These are phyloP conservation scores for Gadus chalcogrammus DNA, from an alignment of 2,113 vertebrate genomes.

Conservation along the genomic window DNA sequence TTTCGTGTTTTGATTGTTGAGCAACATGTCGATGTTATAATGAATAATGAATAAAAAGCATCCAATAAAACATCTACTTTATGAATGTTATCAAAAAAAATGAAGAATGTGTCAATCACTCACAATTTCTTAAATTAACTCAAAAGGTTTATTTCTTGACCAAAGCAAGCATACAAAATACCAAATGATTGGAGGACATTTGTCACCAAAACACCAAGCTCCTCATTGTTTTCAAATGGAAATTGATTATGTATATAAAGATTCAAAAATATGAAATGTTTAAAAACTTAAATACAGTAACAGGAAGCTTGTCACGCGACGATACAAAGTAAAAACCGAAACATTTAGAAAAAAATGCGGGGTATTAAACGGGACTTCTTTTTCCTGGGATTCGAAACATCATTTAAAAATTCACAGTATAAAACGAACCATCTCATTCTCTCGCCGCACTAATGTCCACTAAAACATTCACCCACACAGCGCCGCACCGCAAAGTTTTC, in stretches of 20 bases:
- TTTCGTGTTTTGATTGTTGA: neutral
- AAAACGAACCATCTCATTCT: too few species aligned
- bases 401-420: too few species aligned
- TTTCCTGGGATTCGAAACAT: too few species aligned
- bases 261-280: constrained; percentile 6
- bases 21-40: neutral
- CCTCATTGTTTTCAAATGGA: constrained; percentile 29
- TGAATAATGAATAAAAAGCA: neutral
- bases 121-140: neutral
- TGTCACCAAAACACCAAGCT: constrained; percentile 30
- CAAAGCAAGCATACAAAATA: constrained; percentile 63
- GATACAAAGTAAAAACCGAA: too few species aligned
- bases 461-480: too few species aligned
- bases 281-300: constrained; percentile 56
- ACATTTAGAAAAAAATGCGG: too few species aligned
- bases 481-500: too few species aligned
- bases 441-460: too few species aligned
- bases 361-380: too few species aligned
- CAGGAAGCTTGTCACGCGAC: constrained; percentile 2
- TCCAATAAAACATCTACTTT: too few species aligned
- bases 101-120: too few species aligned
- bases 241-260: constrained; percentile 43
- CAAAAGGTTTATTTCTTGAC: constrained; percentile 55
- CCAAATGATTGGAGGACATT: constrained; percentile 29
- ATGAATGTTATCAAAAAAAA: too few species aligned